Evolutionary conservation across 64 coral and sea anemone genomes (phyloP), one percentile per base, ranked within the genome.

Genomic region (Montipora sp.): DNA sequence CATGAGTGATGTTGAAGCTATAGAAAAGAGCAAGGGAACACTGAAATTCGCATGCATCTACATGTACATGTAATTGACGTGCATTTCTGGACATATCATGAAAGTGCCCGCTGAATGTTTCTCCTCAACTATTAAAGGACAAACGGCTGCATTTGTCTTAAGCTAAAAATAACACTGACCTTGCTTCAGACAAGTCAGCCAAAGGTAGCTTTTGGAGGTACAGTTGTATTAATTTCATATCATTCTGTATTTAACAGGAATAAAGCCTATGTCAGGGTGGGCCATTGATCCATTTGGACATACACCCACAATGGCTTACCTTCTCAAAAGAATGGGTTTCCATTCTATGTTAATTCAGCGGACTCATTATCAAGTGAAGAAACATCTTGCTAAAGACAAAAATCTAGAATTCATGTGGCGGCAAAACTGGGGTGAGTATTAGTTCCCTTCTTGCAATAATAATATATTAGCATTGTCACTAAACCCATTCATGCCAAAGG

Each of bases 261-360:
- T 96, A 15, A 99, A 99, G 83, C 97, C 97, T 13, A 87, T 89
- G 14, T 92, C 97, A 46, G 97, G 94, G 0, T 99, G 97, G 97
- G 97, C 97, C 67, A 99, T 99, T 46, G 97, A 99, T 88, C 97
- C 97, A 61, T 99, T 99, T 96, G 97, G 97, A 27, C 97, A 99
- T 89, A 99, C 94, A 15, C 92, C 97, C 6, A 99, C 97, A 12
- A 99, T 99, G 97, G 91, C 97, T 7, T 99, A 99, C 51, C 89
- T 99, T 51, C 80, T 99, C 8, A 83, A 79, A 59, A 81, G 97
- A 10, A 91, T 95, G 68, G 97, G 97, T 36, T 99, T 99, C 75
- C 76, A 96, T 21, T 89, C 87, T 14, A 99, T 99, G 97, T 92
- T 99, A 27, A 99, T 99, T 51, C 97, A 99, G 75, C 75, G 97